Evolutionary conservation across 2,888 invertebrate species (phyloP).

Genomic region (Cancer borealis): DNA sequence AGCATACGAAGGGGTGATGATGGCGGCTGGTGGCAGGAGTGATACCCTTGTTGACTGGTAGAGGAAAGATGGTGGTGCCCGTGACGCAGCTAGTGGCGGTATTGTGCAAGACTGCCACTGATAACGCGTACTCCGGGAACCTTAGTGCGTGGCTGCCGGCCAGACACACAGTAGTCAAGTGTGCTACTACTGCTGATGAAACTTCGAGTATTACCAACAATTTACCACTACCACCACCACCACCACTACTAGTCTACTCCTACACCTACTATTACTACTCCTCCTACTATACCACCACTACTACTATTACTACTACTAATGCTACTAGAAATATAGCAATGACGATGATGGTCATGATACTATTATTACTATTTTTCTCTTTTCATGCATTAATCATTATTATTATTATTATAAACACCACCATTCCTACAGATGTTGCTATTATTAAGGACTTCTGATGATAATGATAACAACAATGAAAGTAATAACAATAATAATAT

Average conservation of each 20-base stretch:
- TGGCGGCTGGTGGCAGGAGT: constrained; percentile 8
- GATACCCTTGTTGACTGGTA: not conserved
- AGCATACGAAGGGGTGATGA: not conserved
- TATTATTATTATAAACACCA: too few relatives aligned
- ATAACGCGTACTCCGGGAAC: not conserved
- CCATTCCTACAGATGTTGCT: too few relatives aligned
- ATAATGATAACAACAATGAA: not conserved
- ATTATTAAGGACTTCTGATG: too few relatives aligned
- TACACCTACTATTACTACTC: not conserved
- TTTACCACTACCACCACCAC: not conserved
- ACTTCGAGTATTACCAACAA: not conserved
- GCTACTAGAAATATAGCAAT: too few relatives aligned
- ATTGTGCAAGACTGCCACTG: not conserved
- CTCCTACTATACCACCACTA: too few relatives aligned
- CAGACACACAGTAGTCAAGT: not conserved
- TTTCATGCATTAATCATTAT: too few relatives aligned
- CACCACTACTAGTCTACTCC: not conserved
- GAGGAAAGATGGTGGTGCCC: constrained; percentile 2
- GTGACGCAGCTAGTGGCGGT: not conserved
- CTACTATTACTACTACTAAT: too few relatives aligned
- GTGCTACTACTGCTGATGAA: not conserved
- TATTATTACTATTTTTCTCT: too few relatives aligned
- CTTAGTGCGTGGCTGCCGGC: not conserved
- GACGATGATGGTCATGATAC: too few relatives aligned
- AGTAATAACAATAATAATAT: not conserved